Base-by-base conservation (phyloP, 2,888 invertebrate species). In the Phrixothrix hirtus region DNA sequence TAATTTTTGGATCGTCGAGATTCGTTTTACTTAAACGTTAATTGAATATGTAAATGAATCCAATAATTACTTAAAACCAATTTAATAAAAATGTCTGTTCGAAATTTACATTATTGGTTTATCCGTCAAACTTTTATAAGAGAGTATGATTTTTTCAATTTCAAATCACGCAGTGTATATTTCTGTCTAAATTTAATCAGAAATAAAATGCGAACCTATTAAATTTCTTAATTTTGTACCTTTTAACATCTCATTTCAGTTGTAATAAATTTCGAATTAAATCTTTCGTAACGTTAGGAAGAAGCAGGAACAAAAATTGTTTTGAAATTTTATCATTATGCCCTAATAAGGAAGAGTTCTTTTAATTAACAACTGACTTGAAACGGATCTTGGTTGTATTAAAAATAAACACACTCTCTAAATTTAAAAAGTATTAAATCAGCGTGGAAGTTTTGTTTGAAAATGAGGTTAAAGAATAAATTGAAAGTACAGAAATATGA, bases 241-340 rank as follows among this genome's bases (percentile, higher is more conserved):
- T 34, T 15, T 32, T 32, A 42, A 31, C 21, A 32, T 42, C 32
- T 27, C 34, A 43, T 43, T 43, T 17, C 35, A 35, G 16, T 29
- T 34, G 44, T 34, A 44, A 44, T 44, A 36, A 35, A 36, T 44
- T 44, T 16, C 10, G 16, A 25, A 36, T 44, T 35, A 44, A 44
- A 35, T 29, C n/a, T n/a, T n/a, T n/a, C n/a, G n/a, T n/a, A n/a
- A n/a, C n/a, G 27, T 29, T 44, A 15, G 36, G 15, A 16, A 11
- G 35, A 15, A 14, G 15, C 6, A 10, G 15, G 12, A 25, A 17
- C n/a, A 34, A 43, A 44, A 5, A 44, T 17, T 15, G 1, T n/a
- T 29, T 14, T 16, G 16, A n/a, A 35, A 35, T 35, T 44, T 29
- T 27, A 44, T 35, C 36, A 1, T 36, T 5, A 16, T 10, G 26